Conservation (phyloP, 1,140 invertebrate genomes). For the Camponotus floridanus region DNA sequence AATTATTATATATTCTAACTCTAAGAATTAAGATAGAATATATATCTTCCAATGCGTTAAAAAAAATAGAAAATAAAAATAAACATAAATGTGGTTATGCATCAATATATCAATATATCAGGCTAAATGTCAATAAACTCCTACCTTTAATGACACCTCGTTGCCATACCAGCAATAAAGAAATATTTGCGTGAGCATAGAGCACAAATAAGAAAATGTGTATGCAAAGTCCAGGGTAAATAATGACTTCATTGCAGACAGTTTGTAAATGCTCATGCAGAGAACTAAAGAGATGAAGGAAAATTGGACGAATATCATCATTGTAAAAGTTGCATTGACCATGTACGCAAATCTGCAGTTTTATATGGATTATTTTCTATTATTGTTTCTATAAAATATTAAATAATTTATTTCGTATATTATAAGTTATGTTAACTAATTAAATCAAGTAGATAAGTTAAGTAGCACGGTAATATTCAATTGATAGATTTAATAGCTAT, state of each 20-base stretch:
- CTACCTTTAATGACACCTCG: constrained; percentile 86
- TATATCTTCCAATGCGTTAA: neutral
- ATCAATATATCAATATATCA: neutral
- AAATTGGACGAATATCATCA: constrained; percentile 68
- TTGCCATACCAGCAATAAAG: constrained; percentile 88
- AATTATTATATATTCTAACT: no score
- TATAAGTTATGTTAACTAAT: neutral
- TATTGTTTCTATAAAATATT: neutral
- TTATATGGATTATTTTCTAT: neutral
- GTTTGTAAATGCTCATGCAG: constrained; percentile 58
- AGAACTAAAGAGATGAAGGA: constrained; percentile 57
- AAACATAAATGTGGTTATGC: neutral
- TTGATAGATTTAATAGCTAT: no score
- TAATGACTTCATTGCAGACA: constrained; percentile 77
- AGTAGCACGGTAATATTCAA: no score
- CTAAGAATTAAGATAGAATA: neutral
- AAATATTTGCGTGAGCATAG: constrained; percentile 80
- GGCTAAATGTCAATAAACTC: constrained; percentile 8
- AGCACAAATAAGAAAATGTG: constrained; percentile 62
- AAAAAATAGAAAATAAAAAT: neutral
- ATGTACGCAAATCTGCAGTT: constrained; percentile 34
- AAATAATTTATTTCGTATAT: neutral
- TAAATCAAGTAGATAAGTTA: neutral
- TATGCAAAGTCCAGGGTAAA: constrained; percentile 80
- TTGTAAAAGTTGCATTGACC: constrained; percentile 54